These are phyloP conservation scores for Matsumurasca onukii DNA, from an alignment of 1,140 invertebrate species.

Conservation along the genomic window DNA sequence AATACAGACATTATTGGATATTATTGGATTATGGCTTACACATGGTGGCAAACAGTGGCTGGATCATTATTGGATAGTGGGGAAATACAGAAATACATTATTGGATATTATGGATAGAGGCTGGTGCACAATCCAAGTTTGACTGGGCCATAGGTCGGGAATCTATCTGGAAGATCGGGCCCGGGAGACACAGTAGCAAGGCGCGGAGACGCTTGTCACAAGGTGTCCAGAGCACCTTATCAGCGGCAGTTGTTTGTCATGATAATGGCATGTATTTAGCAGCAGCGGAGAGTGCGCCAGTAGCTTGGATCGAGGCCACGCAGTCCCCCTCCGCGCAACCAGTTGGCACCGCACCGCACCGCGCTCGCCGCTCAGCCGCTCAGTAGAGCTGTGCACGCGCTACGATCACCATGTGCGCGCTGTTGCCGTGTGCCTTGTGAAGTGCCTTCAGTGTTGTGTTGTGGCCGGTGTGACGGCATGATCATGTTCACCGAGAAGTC, in stretches of 20 bases:
- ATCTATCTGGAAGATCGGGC: too few relatives aligned
- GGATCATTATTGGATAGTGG: too few relatives aligned
- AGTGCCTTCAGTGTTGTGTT: neutral
- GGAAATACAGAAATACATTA: too few relatives aligned
- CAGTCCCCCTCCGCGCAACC: neutral
- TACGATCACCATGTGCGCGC: neutral
- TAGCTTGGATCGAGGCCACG: constrained; percentile 18
- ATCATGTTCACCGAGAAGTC: constrained; percentile 32
- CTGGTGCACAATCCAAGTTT: too few relatives aligned
- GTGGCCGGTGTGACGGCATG: neutral
- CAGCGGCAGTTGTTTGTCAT: constrained; percentile 20
- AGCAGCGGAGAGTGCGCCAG: neutral
- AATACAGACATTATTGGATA: too few relatives aligned
- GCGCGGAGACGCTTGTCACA: neutral
- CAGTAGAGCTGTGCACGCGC: neutral
- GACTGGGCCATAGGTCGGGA: too few relatives aligned
- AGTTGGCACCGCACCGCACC: neutral
- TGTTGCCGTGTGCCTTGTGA: neutral
- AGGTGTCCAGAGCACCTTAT: neutral
- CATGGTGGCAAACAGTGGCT: too few relatives aligned
- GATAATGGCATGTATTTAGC: constrained; percentile 27
- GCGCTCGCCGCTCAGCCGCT: neutral
- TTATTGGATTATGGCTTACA: too few relatives aligned
- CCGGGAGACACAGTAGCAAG: constrained; percentile 4
- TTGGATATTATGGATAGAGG: too few relatives aligned